These are phyloP conservation scores for Xyliphius kryptos DNA, from an alignment of 2,113 vertebrate genomes.

Conservation along the genomic window DNA sequence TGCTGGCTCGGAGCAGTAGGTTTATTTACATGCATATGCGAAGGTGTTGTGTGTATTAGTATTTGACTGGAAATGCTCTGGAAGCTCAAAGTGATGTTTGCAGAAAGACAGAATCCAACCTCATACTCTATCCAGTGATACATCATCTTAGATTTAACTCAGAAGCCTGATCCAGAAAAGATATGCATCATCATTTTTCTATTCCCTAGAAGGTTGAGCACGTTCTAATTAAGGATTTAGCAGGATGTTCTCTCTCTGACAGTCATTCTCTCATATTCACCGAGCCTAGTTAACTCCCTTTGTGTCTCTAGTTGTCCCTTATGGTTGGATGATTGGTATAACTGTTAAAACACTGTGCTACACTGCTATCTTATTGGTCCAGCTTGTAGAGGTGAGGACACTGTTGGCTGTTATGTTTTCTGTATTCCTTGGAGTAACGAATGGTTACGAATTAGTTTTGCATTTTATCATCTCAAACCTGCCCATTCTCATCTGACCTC, in stretches of 20 bases:
- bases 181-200: neutral
- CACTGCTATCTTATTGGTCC: too few species aligned
- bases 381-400: too few species aligned
- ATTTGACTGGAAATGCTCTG: neutral
- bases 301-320: neutral
- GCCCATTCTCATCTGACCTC: too few species aligned
- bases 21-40: constrained; percentile 9
- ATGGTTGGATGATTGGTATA: constrained; percentile 32
- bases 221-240: constrained; percentile 1
- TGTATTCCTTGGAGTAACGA: too few species aligned
- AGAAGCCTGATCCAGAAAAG: neutral
- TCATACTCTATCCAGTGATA: neutral
- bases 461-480: too few species aligned
- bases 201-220: neutral
- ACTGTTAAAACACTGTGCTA: too few species aligned
- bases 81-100: neutral
- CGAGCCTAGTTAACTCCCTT: constrained; percentile 19
- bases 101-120: neutral
- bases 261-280: constrained; percentile 10
- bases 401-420: too few species aligned
- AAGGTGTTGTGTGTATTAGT: constrained; percentile 6
- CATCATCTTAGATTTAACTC: too few species aligned
- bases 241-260: constrained; percentile 9
- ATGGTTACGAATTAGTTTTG: too few species aligned
- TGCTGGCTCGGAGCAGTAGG: neutral